Evolutionary conservation across 1,140 invertebrate genomes (phyloP).

Genomic region (Marisa cornuarietis): DNA sequence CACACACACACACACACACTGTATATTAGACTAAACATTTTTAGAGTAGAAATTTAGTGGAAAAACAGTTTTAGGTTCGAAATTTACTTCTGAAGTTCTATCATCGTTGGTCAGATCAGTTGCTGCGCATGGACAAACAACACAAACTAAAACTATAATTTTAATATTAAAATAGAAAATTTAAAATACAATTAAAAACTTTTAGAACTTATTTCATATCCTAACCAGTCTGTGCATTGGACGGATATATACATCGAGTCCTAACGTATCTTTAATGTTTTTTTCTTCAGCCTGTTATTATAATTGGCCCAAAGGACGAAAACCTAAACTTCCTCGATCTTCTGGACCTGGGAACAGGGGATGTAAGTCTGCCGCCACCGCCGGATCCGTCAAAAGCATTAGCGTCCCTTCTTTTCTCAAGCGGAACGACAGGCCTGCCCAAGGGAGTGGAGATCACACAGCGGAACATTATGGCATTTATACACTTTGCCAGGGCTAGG

Average conservation of each 20-base stretch:
- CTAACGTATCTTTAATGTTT: neutral
- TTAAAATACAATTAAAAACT: too few relatives aligned
- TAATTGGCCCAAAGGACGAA: neutral
- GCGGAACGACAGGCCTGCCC: neutral
- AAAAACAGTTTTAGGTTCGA: too few relatives aligned
- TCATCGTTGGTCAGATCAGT: too few relatives aligned
- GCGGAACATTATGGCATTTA: slow-evolving; percentile 60
- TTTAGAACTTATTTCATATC: too few relatives aligned
- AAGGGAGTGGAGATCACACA: slow-evolving; percentile 10
- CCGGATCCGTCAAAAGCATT: neutral
- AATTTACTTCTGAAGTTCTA: too few relatives aligned
- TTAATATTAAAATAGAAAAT: too few relatives aligned
- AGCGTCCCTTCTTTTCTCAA: neutral
- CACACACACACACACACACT: too few relatives aligned
- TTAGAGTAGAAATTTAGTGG: too few relatives aligned
- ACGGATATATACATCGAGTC: too few relatives aligned
- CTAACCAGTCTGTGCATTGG: neutral
- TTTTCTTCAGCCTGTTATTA: neutral
- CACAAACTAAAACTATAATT: too few relatives aligned
- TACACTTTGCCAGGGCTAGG: slow-evolving; percentile 45
- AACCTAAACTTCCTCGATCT: slow-evolving; percentile 2
- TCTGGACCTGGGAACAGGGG: neutral
- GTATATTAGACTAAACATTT: too few relatives aligned
- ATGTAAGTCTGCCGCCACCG: neutral
- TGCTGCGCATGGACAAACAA: too few relatives aligned